Evolutionary conservation across 2,797 vertebrate genomes (phyloP).

Genomic region (Phoebastria nigripes): DNA sequence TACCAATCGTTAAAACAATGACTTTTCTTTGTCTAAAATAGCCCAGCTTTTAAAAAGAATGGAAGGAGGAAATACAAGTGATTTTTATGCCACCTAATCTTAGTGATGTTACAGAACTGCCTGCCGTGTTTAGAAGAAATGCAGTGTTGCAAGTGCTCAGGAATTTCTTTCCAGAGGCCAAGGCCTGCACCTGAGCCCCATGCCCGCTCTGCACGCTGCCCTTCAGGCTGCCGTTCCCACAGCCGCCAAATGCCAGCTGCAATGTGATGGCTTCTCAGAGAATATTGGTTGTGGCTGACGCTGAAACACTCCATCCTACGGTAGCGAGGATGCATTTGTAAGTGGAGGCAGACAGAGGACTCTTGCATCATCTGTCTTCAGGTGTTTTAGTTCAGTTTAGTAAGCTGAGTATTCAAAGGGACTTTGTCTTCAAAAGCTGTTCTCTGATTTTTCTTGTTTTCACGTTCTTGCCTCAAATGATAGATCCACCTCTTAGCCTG

Average conservation of each 20-base stretch:
- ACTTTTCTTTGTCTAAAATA: background rate
- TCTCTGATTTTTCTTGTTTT: background rate
- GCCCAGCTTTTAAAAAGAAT: background rate
- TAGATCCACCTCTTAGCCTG: background rate
- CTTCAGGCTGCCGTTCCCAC: background rate
- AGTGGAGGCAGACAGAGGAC: background rate
- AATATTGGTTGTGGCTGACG: background rate
- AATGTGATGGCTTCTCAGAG: rapidly evolving
- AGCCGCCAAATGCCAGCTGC: background rate
- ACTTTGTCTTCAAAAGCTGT: background rate
- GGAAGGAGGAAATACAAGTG: background rate
- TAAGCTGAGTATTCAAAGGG: background rate
- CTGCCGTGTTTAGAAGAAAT: background rate
- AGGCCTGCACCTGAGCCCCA: background rate
- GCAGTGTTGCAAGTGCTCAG: background rate
- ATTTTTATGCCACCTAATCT: background rate
- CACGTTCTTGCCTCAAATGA: background rate
- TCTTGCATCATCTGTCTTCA: background rate
- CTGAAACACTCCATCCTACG: background rate
- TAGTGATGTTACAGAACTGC: background rate
- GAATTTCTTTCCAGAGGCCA: background rate
- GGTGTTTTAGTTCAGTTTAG: background rate
- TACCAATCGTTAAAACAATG: background rate
- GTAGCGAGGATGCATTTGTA: rapidly evolving
- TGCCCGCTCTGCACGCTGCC: background rate